These are phyloP conservation scores for Drosophila mimetica DNA, from an alignment of 2,888 invertebrate species.

Conservation along the genomic window DNA sequence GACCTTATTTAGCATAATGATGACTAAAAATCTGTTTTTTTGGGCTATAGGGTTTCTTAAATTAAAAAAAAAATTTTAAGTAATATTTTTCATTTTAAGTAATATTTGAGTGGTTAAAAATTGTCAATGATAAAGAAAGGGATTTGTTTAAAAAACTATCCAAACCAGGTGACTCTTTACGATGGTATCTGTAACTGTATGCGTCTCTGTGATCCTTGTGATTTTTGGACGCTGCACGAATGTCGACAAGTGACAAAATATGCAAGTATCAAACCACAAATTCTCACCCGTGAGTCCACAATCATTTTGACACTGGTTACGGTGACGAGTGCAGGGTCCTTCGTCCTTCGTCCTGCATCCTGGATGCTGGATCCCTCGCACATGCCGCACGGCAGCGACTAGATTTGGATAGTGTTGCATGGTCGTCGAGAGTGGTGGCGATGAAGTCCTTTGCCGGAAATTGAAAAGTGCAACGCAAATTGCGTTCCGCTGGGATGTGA, in stretches of 20 bases:
- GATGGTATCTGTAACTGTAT: background rate
- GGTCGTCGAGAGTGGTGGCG: conserved; percentile 37
- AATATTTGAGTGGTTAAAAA: too few relatives aligned
- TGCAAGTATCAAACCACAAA: conserved; percentile 80
- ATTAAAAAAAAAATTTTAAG: too few relatives aligned
- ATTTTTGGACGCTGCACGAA: conserved; percentile 9
- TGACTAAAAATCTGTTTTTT: too few relatives aligned
- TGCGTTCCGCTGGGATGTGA: conserved; percentile 65
- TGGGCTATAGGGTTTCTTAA: too few relatives aligned
- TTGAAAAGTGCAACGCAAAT: conserved; percentile 78
- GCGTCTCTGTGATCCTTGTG: conserved; percentile 2
- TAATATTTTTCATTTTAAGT: too few relatives aligned
- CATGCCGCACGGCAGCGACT: conserved; percentile 47
- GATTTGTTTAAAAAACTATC: too few relatives aligned
- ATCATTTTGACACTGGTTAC: conserved; percentile 79
- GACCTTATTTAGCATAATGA: too few relatives aligned
- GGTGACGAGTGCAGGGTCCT: conserved; percentile 36
- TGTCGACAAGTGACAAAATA: conserved; percentile 75
- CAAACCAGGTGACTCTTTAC: background rate
- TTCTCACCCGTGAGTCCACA: conserved; percentile 80
- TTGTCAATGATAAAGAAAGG: too few relatives aligned
- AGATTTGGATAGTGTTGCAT: conserved; percentile 76
- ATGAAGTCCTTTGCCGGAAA: conserved; percentile 67
- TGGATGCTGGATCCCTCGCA: background rate
- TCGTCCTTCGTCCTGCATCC: conserved; percentile 11